phyloP scores from a whole-genome alignment of 2,888 invertebrate species.

The Esperia sulphurella region DNA sequence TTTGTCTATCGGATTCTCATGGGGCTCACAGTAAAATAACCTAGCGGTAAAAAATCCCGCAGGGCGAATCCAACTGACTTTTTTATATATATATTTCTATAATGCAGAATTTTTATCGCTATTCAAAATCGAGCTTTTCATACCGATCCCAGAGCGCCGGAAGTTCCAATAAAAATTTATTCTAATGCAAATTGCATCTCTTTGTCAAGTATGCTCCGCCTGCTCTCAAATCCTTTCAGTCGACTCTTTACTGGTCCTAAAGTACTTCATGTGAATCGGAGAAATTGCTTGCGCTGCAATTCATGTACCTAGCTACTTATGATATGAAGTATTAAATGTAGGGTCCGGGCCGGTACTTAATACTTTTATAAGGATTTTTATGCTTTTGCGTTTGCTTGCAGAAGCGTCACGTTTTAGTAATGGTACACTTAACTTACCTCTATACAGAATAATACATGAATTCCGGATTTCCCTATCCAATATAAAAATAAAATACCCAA shows the following conservation, averaged over 20 bases:
- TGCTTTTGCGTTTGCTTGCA: too few species aligned
- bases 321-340: too few species aligned
- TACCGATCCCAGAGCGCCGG: conserved; percentile 34
- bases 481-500: too few species aligned
- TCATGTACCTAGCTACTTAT: background rate
- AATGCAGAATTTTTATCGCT: conserved; percentile 25
- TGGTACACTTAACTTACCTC: too few species aligned
- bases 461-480: too few species aligned
- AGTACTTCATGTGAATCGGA: conserved; percentile 14
- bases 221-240: conserved; percentile 48
- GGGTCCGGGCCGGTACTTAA: too few species aligned
- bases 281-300: conserved; percentile 10
- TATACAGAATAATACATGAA: too few species aligned
- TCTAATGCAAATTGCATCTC: conserved; percentile 72
- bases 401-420: too few species aligned
- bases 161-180: conserved; percentile 65
- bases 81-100: background rate
- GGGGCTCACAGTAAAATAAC: too few species aligned
- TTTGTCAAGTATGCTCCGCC: conserved; percentile 48
- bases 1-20: too few species aligned
- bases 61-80: background rate
- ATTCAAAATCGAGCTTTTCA: conserved; percentile 45
- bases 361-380: too few species aligned
- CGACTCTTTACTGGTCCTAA: conserved; percentile 26
- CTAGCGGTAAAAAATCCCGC: too few species aligned